Evolutionary conservation across 53 echinoderm and acorn worm genomes (phyloP), one percentile per base, ranked within the genome.

Genomic region (Zoroaster sp.): DNA sequence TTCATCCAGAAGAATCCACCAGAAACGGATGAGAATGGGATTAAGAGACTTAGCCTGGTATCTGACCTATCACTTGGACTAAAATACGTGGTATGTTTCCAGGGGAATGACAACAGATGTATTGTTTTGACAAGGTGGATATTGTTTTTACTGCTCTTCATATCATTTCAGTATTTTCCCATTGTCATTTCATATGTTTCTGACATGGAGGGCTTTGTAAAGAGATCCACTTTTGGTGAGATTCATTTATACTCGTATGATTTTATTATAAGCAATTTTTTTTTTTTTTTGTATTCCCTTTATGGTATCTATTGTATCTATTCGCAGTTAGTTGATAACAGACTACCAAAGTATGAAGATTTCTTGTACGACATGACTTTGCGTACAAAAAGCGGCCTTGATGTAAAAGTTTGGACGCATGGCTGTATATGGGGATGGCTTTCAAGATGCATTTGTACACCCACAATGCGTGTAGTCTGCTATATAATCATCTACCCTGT

Each of bases 31-130:
- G 41, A 35, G 40, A 39, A 73, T 37, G 66, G 66, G 38, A 37
- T 83, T 30, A 66, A 87, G 25, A 25, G 87, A 21, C 45, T 97
- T 28, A 93, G 89, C 21, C 68, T 97, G 30, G 88, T 87, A 32
- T 86, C 97, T 37, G 97, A 97, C 73, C 81, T 97, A 4, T 94
- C 97, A 4, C 90, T 95, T 32, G 97, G 97, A 70, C 88, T 94
- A 0, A 97, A 97, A 46, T 95, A 95, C 88, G 86, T 90, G 5
- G 34, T 95, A 0, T 95, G 91, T 52, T 95, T 92, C 87, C 72
- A 90, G 47, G 87, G 69, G 28, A 88, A 88, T 17, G 82, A 94
- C 52, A 78, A 81, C 30, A 37, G 41, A 13, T 67, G 30, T n/a
- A 43, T 96, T 37, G 74, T 88, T 5, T 75, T 88, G 10, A 18